Base-by-base conservation (phyloP, 2,888 invertebrate genomes). In the Cataglyphis cursor region DNA sequence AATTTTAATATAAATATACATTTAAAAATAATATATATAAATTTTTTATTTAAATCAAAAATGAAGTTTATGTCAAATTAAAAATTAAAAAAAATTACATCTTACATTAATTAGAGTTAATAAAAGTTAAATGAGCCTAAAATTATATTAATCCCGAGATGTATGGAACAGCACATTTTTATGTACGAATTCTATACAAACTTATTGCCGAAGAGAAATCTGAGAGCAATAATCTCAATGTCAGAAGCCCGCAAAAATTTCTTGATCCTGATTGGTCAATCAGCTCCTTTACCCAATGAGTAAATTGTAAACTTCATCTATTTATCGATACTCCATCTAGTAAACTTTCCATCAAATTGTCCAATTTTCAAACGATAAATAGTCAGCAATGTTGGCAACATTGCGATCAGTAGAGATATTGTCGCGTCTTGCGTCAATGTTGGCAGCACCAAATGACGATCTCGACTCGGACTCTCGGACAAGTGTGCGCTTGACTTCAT, bases 401-500 rank as follows among this genome's bases (percentile, higher is more conserved):
- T 15, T 18, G 10, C 51, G 6, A 21, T 0, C n/a, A 35, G 0
- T 18, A 51, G 65, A n/a, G 44, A 68, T 21, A 2, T 62, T 61
- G 28, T 0, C n/a, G 48, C n/a, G 6, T 0, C 18, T 38, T 10
- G 5, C 10, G 2, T 48, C 48, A 1, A 66, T 8, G 64, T 84
- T 89, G 85, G 80, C 51, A 54, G n/a, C 38, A 51, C 31, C 18
- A 91, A 89, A 87, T 89, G 92, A 92, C 92, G 93, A 92, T 91
- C 48, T 51, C 92, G 83, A 88, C 87, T 89, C 87, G 83, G n/a
- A 70, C 66, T 88, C 87, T 89, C 87, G 83, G n/a, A 66, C 66
- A 87, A 88, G 90, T 86, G 87, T 92, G 93, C 90, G 93, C 90
- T 87, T 91, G 81, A 88, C 83, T 90, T 93, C 86, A 90, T 86